phyloP scores from a whole-genome alignment of 2,888 invertebrate genomes.

The Cerastis rubricosa region DNA sequence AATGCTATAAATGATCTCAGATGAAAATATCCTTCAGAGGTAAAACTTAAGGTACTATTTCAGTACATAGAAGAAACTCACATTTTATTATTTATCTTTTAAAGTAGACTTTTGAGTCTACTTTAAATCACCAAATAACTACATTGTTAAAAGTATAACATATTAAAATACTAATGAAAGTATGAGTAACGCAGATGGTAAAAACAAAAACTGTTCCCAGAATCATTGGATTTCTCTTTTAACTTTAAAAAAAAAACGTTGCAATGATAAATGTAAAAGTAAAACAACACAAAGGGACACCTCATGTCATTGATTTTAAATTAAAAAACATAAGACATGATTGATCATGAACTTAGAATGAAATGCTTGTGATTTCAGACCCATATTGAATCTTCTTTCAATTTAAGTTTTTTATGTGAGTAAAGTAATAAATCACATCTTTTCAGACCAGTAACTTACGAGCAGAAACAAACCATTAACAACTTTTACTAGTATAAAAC shows the following conservation, averaged over 20 bases:
- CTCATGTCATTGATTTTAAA: neutral
- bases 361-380: neutral
- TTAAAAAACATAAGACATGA: too few species aligned
- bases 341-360: neutral
- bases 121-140: too few species aligned
- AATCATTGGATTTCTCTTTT: neutral
- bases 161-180: too few species aligned
- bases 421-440: neutral
- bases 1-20: neutral
- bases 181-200: too few species aligned
- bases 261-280: neutral
- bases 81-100: neutral
- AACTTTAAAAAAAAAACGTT: neutral
- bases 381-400: neutral
- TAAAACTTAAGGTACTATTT: neutral
- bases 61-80: neutral
- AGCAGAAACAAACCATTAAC: constrained; percentile 13
- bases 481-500: constrained; percentile 28
- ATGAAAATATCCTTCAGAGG: neutral
- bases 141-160: too few species aligned
- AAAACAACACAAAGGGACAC: neutral
- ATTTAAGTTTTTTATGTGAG: neutral
- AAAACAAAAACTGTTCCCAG: neutral
- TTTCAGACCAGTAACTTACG: constrained; percentile 5
- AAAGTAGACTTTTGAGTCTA: too few species aligned